Conservation (phyloP, 2,797 vertebrate species). For the Galaxias olidus region DNA sequence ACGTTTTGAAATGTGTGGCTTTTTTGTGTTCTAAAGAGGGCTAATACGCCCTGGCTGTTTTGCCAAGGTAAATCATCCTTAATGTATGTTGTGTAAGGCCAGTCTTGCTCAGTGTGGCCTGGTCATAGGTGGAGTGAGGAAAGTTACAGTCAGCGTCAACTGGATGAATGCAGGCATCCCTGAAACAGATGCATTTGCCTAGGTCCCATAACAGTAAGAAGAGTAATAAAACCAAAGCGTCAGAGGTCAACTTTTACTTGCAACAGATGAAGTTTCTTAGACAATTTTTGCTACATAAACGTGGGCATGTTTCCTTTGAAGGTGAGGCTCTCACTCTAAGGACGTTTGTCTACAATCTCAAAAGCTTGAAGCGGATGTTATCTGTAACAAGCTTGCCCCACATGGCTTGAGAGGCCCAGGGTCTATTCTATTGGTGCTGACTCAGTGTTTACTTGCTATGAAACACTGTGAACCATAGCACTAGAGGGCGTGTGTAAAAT, state of each 20-base stretch:
- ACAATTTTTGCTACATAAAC: constrained; percentile 25
- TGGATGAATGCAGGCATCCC: neutral
- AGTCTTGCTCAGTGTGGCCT: too few species aligned
- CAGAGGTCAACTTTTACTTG: neutral
- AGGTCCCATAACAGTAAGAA: neutral
- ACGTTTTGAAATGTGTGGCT: too few species aligned
- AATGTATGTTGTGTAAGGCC: too few species aligned
- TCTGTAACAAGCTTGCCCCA: constrained; percentile 26
- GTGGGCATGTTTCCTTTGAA: constrained; percentile 59
- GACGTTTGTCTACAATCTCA: constrained; percentile 46
- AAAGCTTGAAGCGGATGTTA: constrained; percentile 43
- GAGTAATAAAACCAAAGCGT: neutral
- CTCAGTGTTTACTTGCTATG: constrained; percentile 19
- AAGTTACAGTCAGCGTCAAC: neutral
- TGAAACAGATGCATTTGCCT: neutral
- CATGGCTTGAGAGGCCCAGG: constrained; percentile 20
- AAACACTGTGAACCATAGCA: constrained; percentile 12
- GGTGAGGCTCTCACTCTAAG: constrained; percentile 46
- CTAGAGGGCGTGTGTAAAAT: constrained; percentile 6
- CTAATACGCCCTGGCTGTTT: too few species aligned
- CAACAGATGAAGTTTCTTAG: neutral
- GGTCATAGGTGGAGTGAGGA: neutral
- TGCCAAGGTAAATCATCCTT: too few species aligned
- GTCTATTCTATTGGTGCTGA: constrained; percentile 17
- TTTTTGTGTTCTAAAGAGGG: too few species aligned